A percentile compares a stretch with the other conserved stretches of the same genome.
These are phyloP conservation scores for Amniataba percoides DNA, from an alignment of 2,797 vertebrate genomes.

Conservation along the genomic window DNA sequence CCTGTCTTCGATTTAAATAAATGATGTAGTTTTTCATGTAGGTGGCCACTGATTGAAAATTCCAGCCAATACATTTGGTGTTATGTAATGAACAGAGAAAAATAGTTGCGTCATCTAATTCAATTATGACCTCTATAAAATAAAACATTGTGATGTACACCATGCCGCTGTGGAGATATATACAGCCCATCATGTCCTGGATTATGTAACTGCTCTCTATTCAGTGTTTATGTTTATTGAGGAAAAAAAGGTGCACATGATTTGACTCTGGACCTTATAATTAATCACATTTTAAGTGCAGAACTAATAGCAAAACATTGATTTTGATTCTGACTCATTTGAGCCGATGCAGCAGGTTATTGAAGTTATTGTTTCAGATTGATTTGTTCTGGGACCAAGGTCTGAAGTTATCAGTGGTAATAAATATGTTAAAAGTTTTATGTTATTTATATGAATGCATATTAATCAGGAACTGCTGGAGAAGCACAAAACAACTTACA, in stretches of 20 bases:
- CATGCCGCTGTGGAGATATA: slow-evolving; percentile 4
- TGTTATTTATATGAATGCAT: slow-evolving; percentile 1
- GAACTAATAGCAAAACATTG: too few relatives aligned
- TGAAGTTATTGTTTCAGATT: slow-evolving; percentile 1
- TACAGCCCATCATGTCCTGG: not conserved
- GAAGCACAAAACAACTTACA: slow-evolving; percentile 45
- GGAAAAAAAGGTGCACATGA: slow-evolving; percentile 12
- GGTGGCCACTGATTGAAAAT: slow-evolving; percentile 1
- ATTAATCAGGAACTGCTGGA: slow-evolving; percentile 18
- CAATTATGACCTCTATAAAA: slow-evolving; percentile 3
- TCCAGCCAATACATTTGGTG: slow-evolving; percentile 3
- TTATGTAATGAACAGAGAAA: slow-evolving; percentile 14
- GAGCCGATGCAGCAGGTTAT: not conserved
- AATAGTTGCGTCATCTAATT: slow-evolving; percentile 35
- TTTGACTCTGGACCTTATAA: slow-evolving; percentile 21
- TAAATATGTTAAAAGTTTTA: slow-evolving; percentile 5
- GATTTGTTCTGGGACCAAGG: slow-evolving; percentile 5
- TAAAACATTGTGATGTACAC: slow-evolving; percentile 15
- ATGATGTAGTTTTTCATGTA: slow-evolving; percentile 17
- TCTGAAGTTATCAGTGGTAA: slow-evolving; percentile 4
- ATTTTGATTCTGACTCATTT: not conserved
- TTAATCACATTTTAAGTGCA: too few relatives aligned
- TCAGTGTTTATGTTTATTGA: slow-evolving; percentile 4
- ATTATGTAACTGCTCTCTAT: slow-evolving; percentile 1
- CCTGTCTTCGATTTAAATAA: slow-evolving; percentile 4